Conservation (phyloP, 2,888 invertebrate species). For the Eretmocerus hayati region DNA sequence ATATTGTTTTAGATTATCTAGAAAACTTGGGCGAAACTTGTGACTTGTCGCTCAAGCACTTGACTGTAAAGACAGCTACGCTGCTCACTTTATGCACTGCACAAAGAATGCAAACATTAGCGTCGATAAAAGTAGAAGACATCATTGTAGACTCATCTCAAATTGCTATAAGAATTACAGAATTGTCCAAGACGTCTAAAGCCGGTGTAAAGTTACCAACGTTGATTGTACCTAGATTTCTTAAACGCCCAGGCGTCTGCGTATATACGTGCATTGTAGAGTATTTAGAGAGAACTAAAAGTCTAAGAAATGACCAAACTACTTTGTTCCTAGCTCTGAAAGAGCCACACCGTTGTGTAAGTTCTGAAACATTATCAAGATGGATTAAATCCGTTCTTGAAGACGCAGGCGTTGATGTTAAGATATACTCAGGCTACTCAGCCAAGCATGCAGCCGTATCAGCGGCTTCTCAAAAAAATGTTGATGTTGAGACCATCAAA, state of each 20-base stretch:
- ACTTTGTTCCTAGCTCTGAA: neutral
- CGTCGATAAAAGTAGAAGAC: neutral
- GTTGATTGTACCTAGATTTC: too few relatives aligned
- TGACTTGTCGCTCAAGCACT: neutral
- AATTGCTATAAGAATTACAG: constrained; percentile 1
- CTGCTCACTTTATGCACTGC: neutral
- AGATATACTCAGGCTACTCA: too few relatives aligned
- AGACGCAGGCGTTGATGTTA: neutral
- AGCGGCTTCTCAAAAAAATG: too few relatives aligned
- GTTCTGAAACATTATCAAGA: neutral
- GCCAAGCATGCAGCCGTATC: too few relatives aligned
- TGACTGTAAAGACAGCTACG: too few relatives aligned
- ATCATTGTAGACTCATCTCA: neutral
- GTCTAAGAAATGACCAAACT: neutral
- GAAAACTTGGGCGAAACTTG: neutral
- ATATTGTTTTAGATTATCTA: neutral
- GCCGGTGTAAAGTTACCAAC: neutral
- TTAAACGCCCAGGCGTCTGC: too few relatives aligned
- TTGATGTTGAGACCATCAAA: too few relatives aligned
- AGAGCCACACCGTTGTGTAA: neutral
- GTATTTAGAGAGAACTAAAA: neutral
- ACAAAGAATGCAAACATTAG: neutral
- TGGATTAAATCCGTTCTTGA: constrained; percentile 1
- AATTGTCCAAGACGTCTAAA: neutral
- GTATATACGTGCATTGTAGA: neutral